phyloP scores from a whole-genome alignment of 2,113 vertebrate species.

The Gallinago undulata region DNA sequence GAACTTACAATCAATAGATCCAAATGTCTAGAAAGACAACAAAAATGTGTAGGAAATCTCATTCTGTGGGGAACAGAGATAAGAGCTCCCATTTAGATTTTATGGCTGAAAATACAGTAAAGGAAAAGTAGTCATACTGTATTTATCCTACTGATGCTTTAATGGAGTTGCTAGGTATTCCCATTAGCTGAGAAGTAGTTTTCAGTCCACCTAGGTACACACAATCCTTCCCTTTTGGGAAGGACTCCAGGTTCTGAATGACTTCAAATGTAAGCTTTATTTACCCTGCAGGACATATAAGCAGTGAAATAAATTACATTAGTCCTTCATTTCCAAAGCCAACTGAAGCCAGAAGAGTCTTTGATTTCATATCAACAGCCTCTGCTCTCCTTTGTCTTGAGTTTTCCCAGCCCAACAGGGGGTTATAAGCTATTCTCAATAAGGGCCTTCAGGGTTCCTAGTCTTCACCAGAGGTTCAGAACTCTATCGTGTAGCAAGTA shows the following conservation, averaged over 20 bases:
- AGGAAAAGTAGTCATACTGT: neutral
- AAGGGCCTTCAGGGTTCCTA: neutral
- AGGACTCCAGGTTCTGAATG: neutral
- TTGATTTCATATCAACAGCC: neutral
- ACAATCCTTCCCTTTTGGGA: neutral
- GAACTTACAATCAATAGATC: neutral
- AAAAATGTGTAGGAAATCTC: neutral
- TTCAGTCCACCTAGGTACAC: neutral
- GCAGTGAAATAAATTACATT: neutral
- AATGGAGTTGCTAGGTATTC: neutral
- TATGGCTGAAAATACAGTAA: neutral
- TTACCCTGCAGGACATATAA: neutral
- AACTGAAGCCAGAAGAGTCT: neutral
- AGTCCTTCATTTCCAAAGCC: neutral
- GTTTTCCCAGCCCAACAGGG: neutral
- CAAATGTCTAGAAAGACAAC: neutral
- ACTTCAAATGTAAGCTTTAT: neutral
- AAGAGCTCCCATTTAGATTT: neutral
- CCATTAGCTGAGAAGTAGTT: neutral
- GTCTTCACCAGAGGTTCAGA: neutral
- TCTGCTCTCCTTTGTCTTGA: neutral
- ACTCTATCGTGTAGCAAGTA: neutral
- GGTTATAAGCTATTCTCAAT: neutral
- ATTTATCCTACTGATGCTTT: neutral
- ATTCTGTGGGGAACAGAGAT: neutral